A percentile compares a stretch with the other conserved stretches of the same genome.
Conservation (phyloP, 1,140 invertebrate species). For the Tenebrio molitor region DNA sequence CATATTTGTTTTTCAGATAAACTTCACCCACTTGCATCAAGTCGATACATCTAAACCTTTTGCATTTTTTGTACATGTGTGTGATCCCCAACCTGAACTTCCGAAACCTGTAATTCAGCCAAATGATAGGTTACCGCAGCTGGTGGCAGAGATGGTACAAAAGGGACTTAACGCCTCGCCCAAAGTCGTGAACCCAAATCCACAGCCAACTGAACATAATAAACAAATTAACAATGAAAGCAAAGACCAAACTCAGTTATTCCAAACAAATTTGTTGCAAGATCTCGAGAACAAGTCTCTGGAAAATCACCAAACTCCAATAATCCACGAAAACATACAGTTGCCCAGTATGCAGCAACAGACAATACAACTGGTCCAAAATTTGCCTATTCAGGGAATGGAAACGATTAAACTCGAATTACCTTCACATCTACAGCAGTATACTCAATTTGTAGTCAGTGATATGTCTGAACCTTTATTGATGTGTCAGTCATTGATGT, state of each 20-base stretch:
- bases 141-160: slow-evolving; percentile 61
- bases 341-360: slow-evolving; percentile 40
- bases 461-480: slow-evolving; percentile 56
- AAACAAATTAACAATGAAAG: slow-evolving; percentile 2
- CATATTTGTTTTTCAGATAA: slow-evolving; percentile 60
- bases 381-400: slow-evolving; percentile 55
- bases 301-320: neutral
- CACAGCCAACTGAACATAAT: neutral
- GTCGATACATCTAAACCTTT: slow-evolving; percentile 56
- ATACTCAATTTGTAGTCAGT: slow-evolving; percentile 57
- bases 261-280: slow-evolving; percentile 5
- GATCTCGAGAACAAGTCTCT: slow-evolving; percentile 5
- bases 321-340: slow-evolving; percentile 20
- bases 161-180: slow-evolving; percentile 55
- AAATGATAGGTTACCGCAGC: slow-evolving; percentile 58
- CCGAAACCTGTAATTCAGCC: slow-evolving; percentile 53
- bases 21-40: slow-evolving; percentile 63
- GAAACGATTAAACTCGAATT: slow-evolving; percentile 55
- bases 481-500: slow-evolving; percentile 60
- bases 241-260: slow-evolving; percentile 12
- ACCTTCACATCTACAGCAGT: slow-evolving; percentile 53
- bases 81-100: slow-evolving; percentile 60
- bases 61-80: slow-evolving; percentile 63
- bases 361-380: slow-evolving; percentile 53
- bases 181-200: slow-evolving; percentile 51